Base-by-base conservation (phyloP, 2,113 vertebrate species). In the Jacana jacana region DNA sequence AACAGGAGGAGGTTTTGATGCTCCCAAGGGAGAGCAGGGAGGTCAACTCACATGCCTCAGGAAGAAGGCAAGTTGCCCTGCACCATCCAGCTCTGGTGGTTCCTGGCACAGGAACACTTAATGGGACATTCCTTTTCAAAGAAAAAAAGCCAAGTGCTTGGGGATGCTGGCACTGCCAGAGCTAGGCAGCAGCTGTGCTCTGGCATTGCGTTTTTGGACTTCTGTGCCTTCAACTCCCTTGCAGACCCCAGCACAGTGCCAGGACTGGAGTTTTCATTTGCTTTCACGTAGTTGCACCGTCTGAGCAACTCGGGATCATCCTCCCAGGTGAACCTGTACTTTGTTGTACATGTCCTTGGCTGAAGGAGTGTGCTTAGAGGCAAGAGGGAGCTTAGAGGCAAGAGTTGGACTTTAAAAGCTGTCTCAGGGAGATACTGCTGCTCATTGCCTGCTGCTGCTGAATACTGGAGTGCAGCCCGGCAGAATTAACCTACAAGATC, bases 401-500 rank as follows among this genome's bases (percentile, higher is more conserved):
- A n/a, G n/a, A n/a, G n/a, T n/a, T n/a, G n/a, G n/a, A n/a, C n/a
- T n/a, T n/a, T n/a, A n/a, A n/a, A n/a, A n/a, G 17, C 28, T 6
- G 8, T 40, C 64, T 61, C 39, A 10, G 66, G 42, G 61, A 70
- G 13, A 70, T 66, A 46, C 39, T 61, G 91, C 76, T 80, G 66
- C 83, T 94, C 40, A n/a, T 28, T 88, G 83, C 66, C 40, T 87
- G 70, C 88, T 82, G 6, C 55, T 90, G 93, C 86, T 85, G 33
- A 76, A 72, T 60, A 65, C 95, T 97, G 97, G 95, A 97, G 83
- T 46, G 73, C 35, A 96, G 97, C 97, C 96, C 39, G 1, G 91
- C 80, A 94, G 88, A 96, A 95, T 91, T 97, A 96, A 96, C 95
- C 90, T 91, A 86, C 61, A 81, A 93, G 83, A 97, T 96, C 88